A percentile compares a stretch with the other conserved stretches of the same genome.
Conservation (phyloP, 2,113 vertebrate genomes). For the Hippocampus mohnikei region DNA sequence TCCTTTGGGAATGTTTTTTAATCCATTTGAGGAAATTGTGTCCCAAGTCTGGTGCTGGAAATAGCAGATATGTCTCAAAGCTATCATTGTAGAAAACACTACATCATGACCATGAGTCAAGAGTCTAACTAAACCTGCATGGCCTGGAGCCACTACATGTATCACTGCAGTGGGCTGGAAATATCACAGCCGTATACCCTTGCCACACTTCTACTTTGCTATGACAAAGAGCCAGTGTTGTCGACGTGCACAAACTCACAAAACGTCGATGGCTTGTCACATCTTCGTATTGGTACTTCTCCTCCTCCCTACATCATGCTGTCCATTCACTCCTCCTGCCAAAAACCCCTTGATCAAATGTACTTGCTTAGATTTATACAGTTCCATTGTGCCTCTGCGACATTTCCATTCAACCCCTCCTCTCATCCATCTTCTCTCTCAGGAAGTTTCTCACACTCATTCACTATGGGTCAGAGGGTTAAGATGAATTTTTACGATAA, state of each 20-base stretch:
- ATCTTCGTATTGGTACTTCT: constrained; percentile 46
- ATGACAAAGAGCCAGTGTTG: constrained; percentile 58
- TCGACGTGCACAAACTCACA: constrained; percentile 63
- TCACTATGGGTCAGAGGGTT: constrained; percentile 29
- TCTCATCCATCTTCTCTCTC: constrained; percentile 19
- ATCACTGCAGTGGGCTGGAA: constrained; percentile 57
- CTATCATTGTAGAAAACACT: constrained; percentile 62
- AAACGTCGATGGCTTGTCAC: constrained; percentile 46
- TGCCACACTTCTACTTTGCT: constrained; percentile 56
- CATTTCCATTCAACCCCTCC: constrained; percentile 40
- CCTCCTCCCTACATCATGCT: constrained; percentile 23
- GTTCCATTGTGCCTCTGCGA: constrained; percentile 46
- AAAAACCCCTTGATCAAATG: constrained; percentile 53
- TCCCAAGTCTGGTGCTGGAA: constrained; percentile 51
- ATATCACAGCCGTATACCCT: constrained; percentile 58
- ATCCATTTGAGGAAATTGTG: constrained; percentile 46
- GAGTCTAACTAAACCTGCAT: constrained; percentile 67
- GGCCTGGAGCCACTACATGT: constrained; percentile 64
- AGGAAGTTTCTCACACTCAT: constrained; percentile 15
- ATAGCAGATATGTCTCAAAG: constrained; percentile 62
- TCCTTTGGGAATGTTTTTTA: constrained; percentile 53
- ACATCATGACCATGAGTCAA: constrained; percentile 68
- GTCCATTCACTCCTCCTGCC: constrained; percentile 52
- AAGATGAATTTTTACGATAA: constrained; percentile 45
- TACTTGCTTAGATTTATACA: constrained; percentile 57